phyloP scores from a whole-genome alignment of 1,140 invertebrate genomes.

The Nebria ingens region DNA sequence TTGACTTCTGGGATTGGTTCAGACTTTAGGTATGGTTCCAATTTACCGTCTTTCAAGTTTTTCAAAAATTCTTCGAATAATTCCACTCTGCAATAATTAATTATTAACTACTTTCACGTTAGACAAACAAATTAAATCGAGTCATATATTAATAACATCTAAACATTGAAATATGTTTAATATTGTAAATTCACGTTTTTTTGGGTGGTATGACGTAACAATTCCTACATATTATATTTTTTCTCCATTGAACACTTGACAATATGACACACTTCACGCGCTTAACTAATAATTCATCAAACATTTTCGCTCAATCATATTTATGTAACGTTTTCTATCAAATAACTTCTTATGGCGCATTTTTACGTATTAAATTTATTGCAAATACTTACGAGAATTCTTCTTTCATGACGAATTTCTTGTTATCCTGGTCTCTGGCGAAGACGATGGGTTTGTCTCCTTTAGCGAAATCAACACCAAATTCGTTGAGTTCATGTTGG shows the following conservation, averaged over 20 bases:
- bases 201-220: no score
- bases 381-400: slow-evolving; percentile 68
- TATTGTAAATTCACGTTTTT: no score
- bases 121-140: slow-evolving; percentile 8
- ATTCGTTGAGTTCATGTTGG: slow-evolving; percentile 88
- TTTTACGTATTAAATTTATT: neutral
- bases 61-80: slow-evolving; percentile 81
- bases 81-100: slow-evolving; percentile 68
- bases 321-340: neutral
- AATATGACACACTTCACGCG: no score
- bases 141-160: neutral
- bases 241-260: no score
- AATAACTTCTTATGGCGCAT: neutral
- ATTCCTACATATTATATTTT: no score
- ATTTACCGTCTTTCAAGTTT: slow-evolving; percentile 67
- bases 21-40: slow-evolving; percentile 93
- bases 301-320: neutral
- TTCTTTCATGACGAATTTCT: slow-evolving; percentile 83
- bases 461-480: slow-evolving; percentile 77
- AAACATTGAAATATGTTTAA: slow-evolving; percentile 11
- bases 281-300: neutral
- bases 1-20: slow-evolving; percentile 85
- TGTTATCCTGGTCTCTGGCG: slow-evolving; percentile 67
- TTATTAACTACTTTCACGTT: slow-evolving; percentile 14
- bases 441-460: slow-evolving; percentile 84